Base-by-base conservation (phyloP, 2,888 invertebrate genomes). In the Malthinus seriepunctatus region DNA sequence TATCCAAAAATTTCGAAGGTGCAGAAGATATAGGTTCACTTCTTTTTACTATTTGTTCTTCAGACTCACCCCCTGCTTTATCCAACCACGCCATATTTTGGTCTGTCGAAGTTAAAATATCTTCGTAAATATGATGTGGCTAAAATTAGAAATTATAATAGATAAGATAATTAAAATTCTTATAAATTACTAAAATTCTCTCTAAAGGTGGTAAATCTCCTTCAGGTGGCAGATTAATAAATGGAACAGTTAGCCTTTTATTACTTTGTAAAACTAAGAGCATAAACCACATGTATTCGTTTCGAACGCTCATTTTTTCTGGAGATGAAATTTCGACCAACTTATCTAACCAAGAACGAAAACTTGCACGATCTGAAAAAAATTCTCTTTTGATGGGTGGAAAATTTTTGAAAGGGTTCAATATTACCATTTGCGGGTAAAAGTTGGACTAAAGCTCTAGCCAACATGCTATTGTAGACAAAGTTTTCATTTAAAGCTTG, bases 231-330 rank as follows among this genome's bases (percentile, higher is more conserved):
- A 67, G 44, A 57, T 64, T 65, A 53, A 74, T 76, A 60, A 80
- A 80, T 0, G 79, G 79, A 49, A 74, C 72, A 5, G 74, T 72
- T 8, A 80, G 67, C 63, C 74, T 75, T 49, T 78, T 78, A 46
- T 64, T 67, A 46, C 73, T 76, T 69, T 80, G 79, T 60, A 81
- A 64, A 67, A 80, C 78, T 10, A 80, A 66, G 11, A 81, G 67
- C 51, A 81, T 70, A 51, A 80, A 78, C 78, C 79, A 78, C 75
- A 79, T 79, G 61, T 80, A 80, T 37, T 80, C 80, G 62, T 80
- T 79, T 50, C 80, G 65, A 3, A 71, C 71, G 2, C 64, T 67
- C 64, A 78, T 69, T 53, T 76, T 70, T 33, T 75, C 73, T 2
- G 68, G 60, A 6, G 65, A 71, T 9, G 69, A 71, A 3, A 79